These are phyloP conservation scores for Dasypus novemcinctus DNA, from an alignment of 2,113 vertebrate genomes.

Conservation along the genomic window DNA sequence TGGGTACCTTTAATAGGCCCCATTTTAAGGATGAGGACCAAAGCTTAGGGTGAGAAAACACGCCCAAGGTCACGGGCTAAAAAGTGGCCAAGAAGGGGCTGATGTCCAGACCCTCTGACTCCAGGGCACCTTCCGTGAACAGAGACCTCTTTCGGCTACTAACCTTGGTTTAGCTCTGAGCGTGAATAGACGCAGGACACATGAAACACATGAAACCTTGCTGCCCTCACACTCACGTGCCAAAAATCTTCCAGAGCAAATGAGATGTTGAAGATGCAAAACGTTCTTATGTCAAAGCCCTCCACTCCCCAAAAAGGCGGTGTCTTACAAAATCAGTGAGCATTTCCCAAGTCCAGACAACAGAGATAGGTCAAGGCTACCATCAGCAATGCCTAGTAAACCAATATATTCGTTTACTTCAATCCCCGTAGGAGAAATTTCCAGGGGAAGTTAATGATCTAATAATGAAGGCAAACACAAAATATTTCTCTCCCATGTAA, in stretches of 20 bases:
- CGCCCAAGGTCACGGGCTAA: neutral
- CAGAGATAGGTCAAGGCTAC: neutral
- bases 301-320: neutral
- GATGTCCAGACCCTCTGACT: neutral
- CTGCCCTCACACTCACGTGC: neutral
- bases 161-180: neutral
- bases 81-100: neutral
- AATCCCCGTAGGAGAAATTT: neutral
- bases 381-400: neutral
- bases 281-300: conserved; percentile 3
- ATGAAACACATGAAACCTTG: neutral
- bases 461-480: neutral
- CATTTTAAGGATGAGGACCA: neutral
- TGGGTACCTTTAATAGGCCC: neutral
- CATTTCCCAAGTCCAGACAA: neutral
- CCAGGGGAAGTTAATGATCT: neutral
- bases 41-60: neutral
- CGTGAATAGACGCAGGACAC: neutral
- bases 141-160: neutral
- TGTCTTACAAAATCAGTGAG: neutral
- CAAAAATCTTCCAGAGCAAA: conserved; percentile 27
- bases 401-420: neutral
- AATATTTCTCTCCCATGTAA: neutral
- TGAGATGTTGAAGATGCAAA: conserved; percentile 3
- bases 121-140: neutral